Evolutionary conservation across 1,140 invertebrate genomes (phyloP), one percentile per base, ranked within the genome.

Genomic region (Delia radicum): DNA sequence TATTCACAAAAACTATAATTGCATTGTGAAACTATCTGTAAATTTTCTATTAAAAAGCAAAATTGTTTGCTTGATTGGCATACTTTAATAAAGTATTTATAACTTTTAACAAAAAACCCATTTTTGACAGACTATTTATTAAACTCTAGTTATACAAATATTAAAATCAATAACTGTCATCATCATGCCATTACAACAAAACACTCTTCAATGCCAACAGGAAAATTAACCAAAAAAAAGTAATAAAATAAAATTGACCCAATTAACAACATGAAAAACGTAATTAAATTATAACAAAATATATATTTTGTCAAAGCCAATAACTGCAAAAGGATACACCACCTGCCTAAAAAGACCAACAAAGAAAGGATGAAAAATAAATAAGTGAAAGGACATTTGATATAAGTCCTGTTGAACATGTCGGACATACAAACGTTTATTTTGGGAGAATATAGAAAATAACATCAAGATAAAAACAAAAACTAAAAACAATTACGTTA

Each of bases 401-500:
- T 21, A 55, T 55, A 18, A 8, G 48, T 18, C 48, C 48, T 55
- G 48, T 55, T 55, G 48, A 55, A 55, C 48, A 55, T 55, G n/a
- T 5, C 15, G 24, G 0, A 55, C 5, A 55, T 18, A 55, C 48
- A 24, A n/a, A 48, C 46, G 3, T 18, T n/a, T 48, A 48, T n/a
- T n/a, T n/a, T n/a, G n/a, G n/a, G n/a, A n/a, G n/a, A n/a, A n/a
- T 48, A 48, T n/a, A 48, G 13, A 2, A n/a, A 48, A 48, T n/a
- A 18, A 55, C n/a, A 55, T 55, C 48, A 21, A 21, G 48, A 55
- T 55, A 55, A 21, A 33, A 33, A n/a, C n/a, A n/a, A 33, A 10
- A 55, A 55, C 48, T 55, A 18, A 55, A 55, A 55, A 55, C 48
- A 55, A 55, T 55, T 55, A 55, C 48, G 48, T 55, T 55, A 55